A percentile compares a stretch with the other conserved stretches of the same genome.
These are phyloP conservation scores for Sorex araneus DNA, from an alignment of 2,113 vertebrate species.

Conservation along the genomic window DNA sequence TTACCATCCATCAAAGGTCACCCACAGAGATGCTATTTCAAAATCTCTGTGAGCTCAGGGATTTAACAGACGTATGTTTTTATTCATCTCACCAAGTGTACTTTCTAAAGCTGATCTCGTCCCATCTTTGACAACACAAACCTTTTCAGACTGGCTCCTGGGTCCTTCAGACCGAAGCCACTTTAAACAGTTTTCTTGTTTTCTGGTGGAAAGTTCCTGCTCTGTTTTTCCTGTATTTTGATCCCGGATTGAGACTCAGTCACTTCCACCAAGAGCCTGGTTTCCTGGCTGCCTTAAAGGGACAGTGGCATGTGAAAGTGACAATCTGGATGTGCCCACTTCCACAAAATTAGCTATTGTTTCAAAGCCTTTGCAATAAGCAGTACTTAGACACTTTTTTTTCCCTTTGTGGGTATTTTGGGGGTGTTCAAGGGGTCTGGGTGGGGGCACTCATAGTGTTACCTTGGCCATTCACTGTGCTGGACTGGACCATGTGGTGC, in stretches of 20 bases:
- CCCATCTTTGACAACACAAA: neutral
- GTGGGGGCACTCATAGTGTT: too few relatives aligned
- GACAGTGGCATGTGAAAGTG: neutral
- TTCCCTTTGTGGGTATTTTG: too few relatives aligned
- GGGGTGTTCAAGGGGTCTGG: too few relatives aligned
- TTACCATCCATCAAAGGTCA: too few relatives aligned
- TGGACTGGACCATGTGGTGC: too few relatives aligned
- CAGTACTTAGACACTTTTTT: neutral
- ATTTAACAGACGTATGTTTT: neutral
- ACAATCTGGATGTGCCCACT: neutral
- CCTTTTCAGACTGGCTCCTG: neutral
- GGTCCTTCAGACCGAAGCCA: neutral
- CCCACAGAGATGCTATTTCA: too few relatives aligned
- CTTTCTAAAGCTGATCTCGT: constrained; percentile 1
- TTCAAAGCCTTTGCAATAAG: neutral
- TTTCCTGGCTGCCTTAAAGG: neutral
- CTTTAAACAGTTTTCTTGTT: neutral
- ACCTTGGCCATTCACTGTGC: too few relatives aligned
- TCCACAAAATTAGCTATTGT: neutral
- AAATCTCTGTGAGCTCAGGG: too few relatives aligned
- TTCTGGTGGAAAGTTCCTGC: neutral
- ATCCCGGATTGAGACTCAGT: neutral
- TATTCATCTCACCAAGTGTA: neutral
- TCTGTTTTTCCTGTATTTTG: neutral
- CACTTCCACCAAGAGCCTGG: constrained; percentile 17